phyloP scores from a whole-genome alignment of 2,888 invertebrate species.

The Ennomos fuscantarius region DNA sequence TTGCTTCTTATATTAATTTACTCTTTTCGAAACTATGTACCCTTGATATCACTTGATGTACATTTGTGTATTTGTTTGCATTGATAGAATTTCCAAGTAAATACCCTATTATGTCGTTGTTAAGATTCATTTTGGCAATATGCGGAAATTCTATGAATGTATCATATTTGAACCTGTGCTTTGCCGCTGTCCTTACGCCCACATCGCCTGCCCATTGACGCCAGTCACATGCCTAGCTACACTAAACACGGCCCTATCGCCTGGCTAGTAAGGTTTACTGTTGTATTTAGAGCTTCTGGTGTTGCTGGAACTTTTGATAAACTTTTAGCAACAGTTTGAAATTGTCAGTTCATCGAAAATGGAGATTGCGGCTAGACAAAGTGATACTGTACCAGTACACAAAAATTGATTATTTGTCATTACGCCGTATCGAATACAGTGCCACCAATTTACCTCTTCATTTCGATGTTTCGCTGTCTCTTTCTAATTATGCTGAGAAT shows the following conservation, averaged over 20 bases:
- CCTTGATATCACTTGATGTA: conserved; percentile 31
- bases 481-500: too few species aligned
- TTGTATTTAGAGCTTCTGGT: conserved; percentile 51
- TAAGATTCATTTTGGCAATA: not conserved
- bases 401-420: too few species aligned
- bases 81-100: conserved; percentile 40
- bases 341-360: conserved; percentile 10
- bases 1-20: conserved; percentile 28
- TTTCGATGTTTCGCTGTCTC: too few species aligned
- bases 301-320: not conserved
- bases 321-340: not conserved
- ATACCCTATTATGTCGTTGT: not conserved
- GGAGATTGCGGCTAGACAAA: too few species aligned
- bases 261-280: conserved; percentile 63
- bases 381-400: too few species aligned
- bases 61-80: conserved; percentile 44
- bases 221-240: conserved; percentile 81
- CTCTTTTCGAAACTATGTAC: conserved; percentile 24
- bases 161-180: conserved; percentile 57
- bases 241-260: conserved; percentile 77
- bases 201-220: conserved; percentile 79
- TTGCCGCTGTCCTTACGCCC: conserved; percentile 76
- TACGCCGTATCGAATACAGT: too few species aligned
- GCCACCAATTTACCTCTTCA: too few species aligned
- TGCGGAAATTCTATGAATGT: conserved; percentile 40